These are phyloP conservation scores for Colossoma macropomum DNA, from an alignment of 2,113 vertebrate genomes.

Conservation along the genomic window DNA sequence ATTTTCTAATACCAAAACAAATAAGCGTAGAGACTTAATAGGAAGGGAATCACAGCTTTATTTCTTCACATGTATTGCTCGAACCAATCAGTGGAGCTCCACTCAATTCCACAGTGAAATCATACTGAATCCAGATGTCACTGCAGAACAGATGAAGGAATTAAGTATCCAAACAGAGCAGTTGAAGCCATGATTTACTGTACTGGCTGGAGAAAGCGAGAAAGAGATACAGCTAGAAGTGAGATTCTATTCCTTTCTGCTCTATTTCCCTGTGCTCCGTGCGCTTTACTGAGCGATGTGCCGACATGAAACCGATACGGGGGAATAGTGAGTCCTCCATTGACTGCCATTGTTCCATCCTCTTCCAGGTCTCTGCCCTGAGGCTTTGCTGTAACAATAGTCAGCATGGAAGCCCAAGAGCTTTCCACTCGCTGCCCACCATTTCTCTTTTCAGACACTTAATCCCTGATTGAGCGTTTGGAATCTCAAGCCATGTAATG, in stretches of 20 bases:
- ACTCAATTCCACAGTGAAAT: constrained; percentile 28
- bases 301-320: constrained; percentile 52
- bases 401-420: constrained; percentile 42
- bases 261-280: constrained; percentile 39
- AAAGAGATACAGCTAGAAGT: constrained; percentile 41
- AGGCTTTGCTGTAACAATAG: constrained; percentile 62
- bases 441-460: constrained; percentile 48
- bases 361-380: constrained; percentile 50
- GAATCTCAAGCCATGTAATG: constrained; percentile 57
- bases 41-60: background rate
- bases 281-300: constrained; percentile 39
- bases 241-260: constrained; percentile 50
- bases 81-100: constrained; percentile 15
- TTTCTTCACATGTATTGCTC: constrained; percentile 12
- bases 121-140: constrained; percentile 33
- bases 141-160: constrained; percentile 29
- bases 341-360: constrained; percentile 28
- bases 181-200: constrained; percentile 47
- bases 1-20: constrained; percentile 18
- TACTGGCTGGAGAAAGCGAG: background rate
- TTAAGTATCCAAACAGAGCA: constrained; percentile 43
- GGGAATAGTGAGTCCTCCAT: constrained; percentile 50
- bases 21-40: constrained; percentile 17
- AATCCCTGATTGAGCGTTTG: constrained; percentile 50
- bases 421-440: constrained; percentile 36